Evolutionary conservation across 2,113 vertebrate genomes (phyloP).

Genomic region (Ptilorrhoa leucosticta): DNA sequence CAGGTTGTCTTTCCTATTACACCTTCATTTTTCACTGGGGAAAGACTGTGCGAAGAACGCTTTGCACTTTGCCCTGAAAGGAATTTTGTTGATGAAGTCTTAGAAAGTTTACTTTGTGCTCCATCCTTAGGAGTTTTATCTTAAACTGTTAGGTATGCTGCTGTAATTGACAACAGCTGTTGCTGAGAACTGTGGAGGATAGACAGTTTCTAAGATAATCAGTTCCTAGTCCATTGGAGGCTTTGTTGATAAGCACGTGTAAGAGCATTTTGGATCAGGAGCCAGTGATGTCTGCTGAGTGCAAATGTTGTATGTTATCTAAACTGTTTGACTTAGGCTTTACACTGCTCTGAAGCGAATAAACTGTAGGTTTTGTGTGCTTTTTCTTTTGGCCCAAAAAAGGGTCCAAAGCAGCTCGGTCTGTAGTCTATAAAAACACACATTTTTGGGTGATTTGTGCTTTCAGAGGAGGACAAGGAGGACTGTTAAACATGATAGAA

Average conservation of each 20-base stretch:
- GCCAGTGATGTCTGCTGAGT: conserved; percentile 18
- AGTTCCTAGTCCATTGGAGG: conserved; percentile 47
- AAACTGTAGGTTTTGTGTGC: neutral
- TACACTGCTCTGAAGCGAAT: neutral
- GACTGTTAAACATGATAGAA: neutral
- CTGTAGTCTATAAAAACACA: neutral
- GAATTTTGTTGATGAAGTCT: neutral
- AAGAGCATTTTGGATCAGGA: conserved; percentile 42
- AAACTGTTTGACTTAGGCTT: neutral
- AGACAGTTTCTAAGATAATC: conserved; percentile 44
- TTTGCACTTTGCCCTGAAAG: neutral
- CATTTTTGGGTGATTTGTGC: neutral
- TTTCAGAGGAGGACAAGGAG: neutral
- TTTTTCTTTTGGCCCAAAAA: neutral
- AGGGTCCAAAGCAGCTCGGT: neutral
- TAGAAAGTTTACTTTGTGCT: conserved; percentile 20
- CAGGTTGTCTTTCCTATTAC: neutral
- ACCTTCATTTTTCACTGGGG: neutral
- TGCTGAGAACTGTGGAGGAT: conserved; percentile 37
- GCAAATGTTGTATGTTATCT: neutral
- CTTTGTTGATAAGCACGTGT: conserved; percentile 38
- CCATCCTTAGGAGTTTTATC: conserved; percentile 26
- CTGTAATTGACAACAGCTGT: conserved; percentile 60
- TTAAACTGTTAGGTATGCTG: conserved; percentile 43
- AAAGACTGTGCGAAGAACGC: neutral